Evolutionary conservation across 1,140 invertebrate species (phyloP), one percentile per base, ranked within the genome.

Genomic region (Drosophila repletoides): DNA sequence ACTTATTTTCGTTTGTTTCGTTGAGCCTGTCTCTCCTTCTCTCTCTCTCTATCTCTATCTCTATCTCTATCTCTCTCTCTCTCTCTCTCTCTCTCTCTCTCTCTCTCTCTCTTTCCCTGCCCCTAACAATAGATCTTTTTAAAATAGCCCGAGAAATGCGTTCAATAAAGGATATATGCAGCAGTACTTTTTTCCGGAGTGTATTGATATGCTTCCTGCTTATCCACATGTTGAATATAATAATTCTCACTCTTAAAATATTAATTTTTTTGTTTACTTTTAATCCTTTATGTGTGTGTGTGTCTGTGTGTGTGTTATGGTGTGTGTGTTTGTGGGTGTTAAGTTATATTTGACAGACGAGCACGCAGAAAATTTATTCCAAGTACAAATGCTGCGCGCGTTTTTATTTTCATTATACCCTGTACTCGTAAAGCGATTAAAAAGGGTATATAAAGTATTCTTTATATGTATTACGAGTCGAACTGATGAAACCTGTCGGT

Each of bases 161-260:
- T n/a, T n/a, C n/a, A n/a, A n/a, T n/a, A n/a, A n/a, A n/a, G n/a
- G n/a, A n/a, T n/a, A n/a, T n/a, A n/a, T n/a, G n/a, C n/a, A n/a
- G n/a, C n/a, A n/a, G n/a, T n/a, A n/a, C n/a, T n/a, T n/a, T n/a
- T n/a, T n/a, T n/a, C n/a, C n/a, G n/a, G 15, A 10, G 22, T 40
- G 22, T 29, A 15, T 52, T 22, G 36, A 14, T 19, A 7, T 49
- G 24, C 19, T 56, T 41, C 33, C 15, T 19, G 9, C 12, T 41
- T 36, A 28, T 31, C 3, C 38, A 10, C 28, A 48, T 52, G 12
- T 45, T 29, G 36, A 4, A 17, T 45, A 31, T 38, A 52, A 61
- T 67, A 36, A 61, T 61, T 67, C 56, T 28, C 36, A 46, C 45
- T 29, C 56, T 67, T 67, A 52, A 61, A 67, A 67, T 22, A 61